Base-by-base conservation (phyloP, 2,888 invertebrate genomes). In the Emmelina monodactyla region DNA sequence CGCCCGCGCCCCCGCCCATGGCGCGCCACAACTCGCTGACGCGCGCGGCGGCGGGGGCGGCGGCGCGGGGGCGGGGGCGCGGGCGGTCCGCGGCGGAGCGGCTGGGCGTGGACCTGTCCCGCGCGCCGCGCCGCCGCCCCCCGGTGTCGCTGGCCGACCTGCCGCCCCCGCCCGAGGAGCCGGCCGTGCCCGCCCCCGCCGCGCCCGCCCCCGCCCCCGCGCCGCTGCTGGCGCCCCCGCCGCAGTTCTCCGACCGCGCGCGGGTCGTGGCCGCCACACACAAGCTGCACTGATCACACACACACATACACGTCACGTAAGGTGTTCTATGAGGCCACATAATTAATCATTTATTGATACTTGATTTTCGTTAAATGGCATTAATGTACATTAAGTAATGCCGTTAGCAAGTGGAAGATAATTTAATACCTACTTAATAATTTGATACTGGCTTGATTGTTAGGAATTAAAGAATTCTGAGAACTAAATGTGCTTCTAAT, bases 191-290 rank as follows among this genome's bases (percentile, higher is more conserved):
- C 41, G 60, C 60, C 30, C 50, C 41, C 41, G 49, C 46, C 39
- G 46, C 85, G 41, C 49, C 47, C 39, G 51, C 55, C 42, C 56
- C 46, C 37, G 61, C 38, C 35, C 41, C 42, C 38, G 47, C n/a
- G 55, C 55, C 11, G 80, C 25, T 91, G 43, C 78, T 91, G 41
- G 92, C 92, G 14, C 94, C 94, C 25, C 94, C 94, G 22, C 94
- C 94, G 25, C 94, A 94, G 71, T 94, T 94, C 76, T 92, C 91
- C 68, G 94, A 94, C 73, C 83, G 88, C 50, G 92, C 91, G 37
- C 84, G 92, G 49, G 92, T 93, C 46, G 91, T 93, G 35, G 92
- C 90, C 37, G 88, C 92, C 41, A 85, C 92, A 59, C 92, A 92
- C 46, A 93, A 93, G 73, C 83, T 75, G 34, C 25, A 25, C 25